Base-by-base conservation (phyloP, 2,888 invertebrate genomes). In the Exocentrus adspersus region DNA sequence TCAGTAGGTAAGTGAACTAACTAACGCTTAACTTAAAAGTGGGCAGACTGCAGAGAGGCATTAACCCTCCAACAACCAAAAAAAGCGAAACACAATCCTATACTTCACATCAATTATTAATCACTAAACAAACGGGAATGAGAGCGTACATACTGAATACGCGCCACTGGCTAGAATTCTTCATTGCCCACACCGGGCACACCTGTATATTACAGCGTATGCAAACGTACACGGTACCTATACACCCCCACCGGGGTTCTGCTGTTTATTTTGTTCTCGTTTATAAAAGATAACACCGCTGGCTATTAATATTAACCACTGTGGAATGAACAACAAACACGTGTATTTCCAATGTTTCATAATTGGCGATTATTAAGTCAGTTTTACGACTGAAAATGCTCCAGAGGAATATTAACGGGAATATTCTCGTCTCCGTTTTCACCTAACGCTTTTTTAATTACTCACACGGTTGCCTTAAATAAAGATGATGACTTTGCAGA, bases 191-290 rank as follows among this genome's bases (percentile, higher is more conserved):
- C 32, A 57, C 12, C 57, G 46, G 57, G 46, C 71, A 65, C 68
- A 65, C 70, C 69, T 72, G 51, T 66, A 63, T 69, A 71, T 71
- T 72, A 70, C 61, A 62, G 67, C 68, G 59, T 65, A 68, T 64
- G 64, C 63, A 64, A 69, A 60, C 60, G 63, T 58, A 60, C 64
- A 62, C 61, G 57, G 60, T 67, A n/a, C n/a, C n/a, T n/a, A n/a
- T n/a, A 58, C 72, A 69, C 67, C 67, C 70, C 70, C 65, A 63
- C 58, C 64, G 67, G 66, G 46, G 61, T 71, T 70, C 67, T 66
- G 70, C 62, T 71, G 71, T 72, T 70, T 71, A 70, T 71, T 72
- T 71, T 71, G 66, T 72, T 71, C 69, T 63, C 68, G 62, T 71
- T 71, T 70, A 70, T 68, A 67, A 72, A 70, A 72, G 69, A 72